Percentiles rank a stretch among this genome's conserved stretches.
Evolutionary conservation across 2,797 vertebrate species (phyloP).

Genomic region (Calcarius lapponicus): DNA sequence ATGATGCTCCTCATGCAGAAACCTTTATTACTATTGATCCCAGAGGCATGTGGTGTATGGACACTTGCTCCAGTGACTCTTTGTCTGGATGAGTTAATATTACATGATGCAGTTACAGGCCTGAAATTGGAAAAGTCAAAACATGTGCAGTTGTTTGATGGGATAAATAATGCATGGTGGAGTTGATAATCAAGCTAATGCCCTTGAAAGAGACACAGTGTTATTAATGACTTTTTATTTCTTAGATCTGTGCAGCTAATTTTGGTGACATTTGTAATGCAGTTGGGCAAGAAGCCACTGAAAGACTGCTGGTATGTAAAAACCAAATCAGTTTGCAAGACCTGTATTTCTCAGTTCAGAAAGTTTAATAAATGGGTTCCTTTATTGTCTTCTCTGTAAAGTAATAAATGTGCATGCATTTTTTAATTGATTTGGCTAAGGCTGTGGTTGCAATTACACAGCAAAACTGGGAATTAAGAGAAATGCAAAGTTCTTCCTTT

Average conservation of each 20-base stretch:
- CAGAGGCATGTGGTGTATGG: background rate
- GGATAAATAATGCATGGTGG: background rate
- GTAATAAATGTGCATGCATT: background rate
- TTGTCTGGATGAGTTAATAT: background rate
- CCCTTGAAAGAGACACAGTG: background rate
- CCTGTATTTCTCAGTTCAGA: background rate
- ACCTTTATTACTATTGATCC: background rate
- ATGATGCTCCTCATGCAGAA: background rate
- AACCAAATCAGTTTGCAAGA: background rate
- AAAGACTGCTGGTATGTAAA: slow-evolving; percentile 87
- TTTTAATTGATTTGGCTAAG: background rate
- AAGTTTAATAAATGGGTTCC: background rate
- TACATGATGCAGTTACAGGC: background rate
- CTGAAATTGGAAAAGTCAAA: slow-evolving; percentile 9
- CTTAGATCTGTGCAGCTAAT: slow-evolving; percentile 89
- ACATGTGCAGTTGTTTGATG: background rate
- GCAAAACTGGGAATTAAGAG: background rate
- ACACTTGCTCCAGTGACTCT: background rate
- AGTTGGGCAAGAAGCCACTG: slow-evolving; percentile 90
- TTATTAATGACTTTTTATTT: background rate
- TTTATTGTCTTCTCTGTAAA: background rate
- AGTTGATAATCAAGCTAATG: background rate
- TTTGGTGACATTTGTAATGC: slow-evolving; percentile 93
- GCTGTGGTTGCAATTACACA: background rate
- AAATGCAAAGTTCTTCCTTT: background rate